Evolutionary conservation across 2,888 invertebrate species (phyloP), one percentile per base, ranked within the genome.

Genomic region (Argyresthia albistria): DNA sequence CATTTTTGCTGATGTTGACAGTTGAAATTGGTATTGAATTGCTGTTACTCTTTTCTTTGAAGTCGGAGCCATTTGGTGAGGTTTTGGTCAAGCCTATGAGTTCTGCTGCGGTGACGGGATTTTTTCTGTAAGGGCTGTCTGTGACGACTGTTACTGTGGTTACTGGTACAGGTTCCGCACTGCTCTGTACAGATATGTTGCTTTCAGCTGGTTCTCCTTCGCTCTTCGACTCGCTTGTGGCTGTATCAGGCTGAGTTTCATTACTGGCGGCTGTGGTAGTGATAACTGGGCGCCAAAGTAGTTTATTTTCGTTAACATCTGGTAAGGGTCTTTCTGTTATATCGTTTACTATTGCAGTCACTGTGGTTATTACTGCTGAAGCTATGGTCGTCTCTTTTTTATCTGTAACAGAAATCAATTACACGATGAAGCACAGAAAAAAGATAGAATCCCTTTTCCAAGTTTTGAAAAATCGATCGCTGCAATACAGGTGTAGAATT

Each of bases 161-260:
- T 16, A 57, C 56, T 51, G 68, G 66, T 16, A 57, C 56, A 51
- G 68, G 66, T 55, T 74, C 67, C 47, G 60, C 60, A 56, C 71
- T 81, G 55, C 67, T 80, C 58, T 76, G 74, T 15, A 71, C 58
- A 49, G 73, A 77, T 56, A 80, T 73, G 54, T 69, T 77, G 56
- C 78, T 84, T 58, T 80, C 81, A 51, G 80, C 77, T 4, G 78
- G 73, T 42, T 70, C 51, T 54, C 69, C 69, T 62, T 83, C 81
- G 37, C 72, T 66, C 64, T 75, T 78, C 0, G 58, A 58, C 57
- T 77, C 78, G n/a, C 64, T 63, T 46, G 62, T 55, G n/a, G 66
- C 65, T 15, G 61, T 55, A 59, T 66, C 63, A 36, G 59, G 57
- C 36, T 72, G 62, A 37, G 68, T 62, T 39, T 69, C 65, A 54